These are phyloP conservation scores for Cyrtonyx montezumae DNA, from an alignment of 2,113 vertebrate genomes.

Conservation along the genomic window DNA sequence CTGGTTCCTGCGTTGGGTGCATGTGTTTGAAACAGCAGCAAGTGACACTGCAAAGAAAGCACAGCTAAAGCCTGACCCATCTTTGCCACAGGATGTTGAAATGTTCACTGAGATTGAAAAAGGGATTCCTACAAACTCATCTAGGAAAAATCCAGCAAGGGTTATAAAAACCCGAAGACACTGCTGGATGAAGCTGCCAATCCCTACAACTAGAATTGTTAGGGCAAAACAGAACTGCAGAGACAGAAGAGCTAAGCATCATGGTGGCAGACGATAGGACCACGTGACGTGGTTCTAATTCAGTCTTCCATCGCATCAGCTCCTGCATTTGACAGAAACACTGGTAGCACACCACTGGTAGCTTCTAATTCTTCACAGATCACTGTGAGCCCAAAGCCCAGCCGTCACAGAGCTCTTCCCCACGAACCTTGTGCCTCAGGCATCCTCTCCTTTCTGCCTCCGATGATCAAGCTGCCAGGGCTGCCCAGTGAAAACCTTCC, in stretches of 20 bases:
- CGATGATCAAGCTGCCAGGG: not conserved
- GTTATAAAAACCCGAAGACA: not conserved
- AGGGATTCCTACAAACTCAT: not conserved
- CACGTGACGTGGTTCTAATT: not conserved
- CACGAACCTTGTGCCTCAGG: too few relatives aligned
- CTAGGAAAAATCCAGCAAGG: not conserved
- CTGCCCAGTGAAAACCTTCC: not conserved
- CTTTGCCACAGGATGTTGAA: not conserved
- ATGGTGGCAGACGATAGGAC: not conserved
- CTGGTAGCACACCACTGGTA: not conserved
- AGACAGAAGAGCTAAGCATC: not conserved
- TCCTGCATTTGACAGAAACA: not conserved
- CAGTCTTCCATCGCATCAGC: not conserved
- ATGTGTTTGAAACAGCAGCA: not conserved
- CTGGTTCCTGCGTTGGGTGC: too few relatives aligned
- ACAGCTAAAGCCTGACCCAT: not conserved
- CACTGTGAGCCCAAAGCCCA: not conserved
- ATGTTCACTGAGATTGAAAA: not conserved
- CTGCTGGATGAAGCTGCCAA: not conserved
- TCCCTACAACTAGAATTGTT: accelerated
- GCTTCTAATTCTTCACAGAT: not conserved
- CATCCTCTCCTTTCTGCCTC: accelerated
- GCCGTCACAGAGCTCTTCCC: not conserved
- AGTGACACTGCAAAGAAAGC: accelerated
- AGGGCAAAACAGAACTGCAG: not conserved